Conservation (phyloP, 2,797 vertebrate species). For the Oryzias sinensis region DNA sequence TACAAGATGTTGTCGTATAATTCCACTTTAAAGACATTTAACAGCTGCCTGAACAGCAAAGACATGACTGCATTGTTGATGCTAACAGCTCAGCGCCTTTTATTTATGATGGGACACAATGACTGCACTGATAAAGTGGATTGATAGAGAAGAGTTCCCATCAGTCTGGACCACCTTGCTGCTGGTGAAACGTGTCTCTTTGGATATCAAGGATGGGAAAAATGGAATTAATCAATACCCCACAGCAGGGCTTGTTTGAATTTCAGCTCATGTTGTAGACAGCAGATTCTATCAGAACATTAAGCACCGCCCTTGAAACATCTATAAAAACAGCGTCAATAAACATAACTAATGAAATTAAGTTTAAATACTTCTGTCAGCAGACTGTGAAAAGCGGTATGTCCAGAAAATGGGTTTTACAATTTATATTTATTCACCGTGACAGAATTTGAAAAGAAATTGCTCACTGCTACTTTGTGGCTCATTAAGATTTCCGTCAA, state of each 20-base stretch:
- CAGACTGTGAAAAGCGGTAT: neutral
- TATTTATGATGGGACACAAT: slow-evolving; percentile 20
- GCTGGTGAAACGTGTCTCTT: slow-evolving; percentile 37
- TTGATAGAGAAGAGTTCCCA: slow-evolving; percentile 29
- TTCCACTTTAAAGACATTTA: slow-evolving; percentile 29
- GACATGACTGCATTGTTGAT: slow-evolving; percentile 7
- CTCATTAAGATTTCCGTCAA: slow-evolving; percentile 33
- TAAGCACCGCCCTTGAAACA: slow-evolving; percentile 18
- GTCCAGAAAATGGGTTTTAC: neutral
- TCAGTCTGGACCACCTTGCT: slow-evolving; percentile 47
- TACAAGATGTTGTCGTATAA: slow-evolving; percentile 16
- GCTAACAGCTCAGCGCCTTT: slow-evolving; percentile 8
- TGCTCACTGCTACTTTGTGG: slow-evolving; percentile 12
- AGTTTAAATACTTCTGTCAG: slow-evolving; percentile 11
- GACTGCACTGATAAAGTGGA: slow-evolving; percentile 38
- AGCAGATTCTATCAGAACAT: slow-evolving; percentile 14
- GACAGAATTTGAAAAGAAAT: slow-evolving; percentile 20
- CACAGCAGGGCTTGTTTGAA: slow-evolving; percentile 36
- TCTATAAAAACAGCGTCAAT: slow-evolving; percentile 27
- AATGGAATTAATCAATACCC: slow-evolving; percentile 39
- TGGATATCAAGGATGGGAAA: slow-evolving; percentile 43
- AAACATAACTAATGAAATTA: slow-evolving; percentile 20
- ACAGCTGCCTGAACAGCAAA: slow-evolving; percentile 24
- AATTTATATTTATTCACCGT: slow-evolving; percentile 11
- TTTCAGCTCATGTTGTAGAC: neutral